These are phyloP conservation scores for Toxotes lorentzi DNA, from an alignment of 2,797 vertebrate genomes.

Conservation along the genomic window DNA sequence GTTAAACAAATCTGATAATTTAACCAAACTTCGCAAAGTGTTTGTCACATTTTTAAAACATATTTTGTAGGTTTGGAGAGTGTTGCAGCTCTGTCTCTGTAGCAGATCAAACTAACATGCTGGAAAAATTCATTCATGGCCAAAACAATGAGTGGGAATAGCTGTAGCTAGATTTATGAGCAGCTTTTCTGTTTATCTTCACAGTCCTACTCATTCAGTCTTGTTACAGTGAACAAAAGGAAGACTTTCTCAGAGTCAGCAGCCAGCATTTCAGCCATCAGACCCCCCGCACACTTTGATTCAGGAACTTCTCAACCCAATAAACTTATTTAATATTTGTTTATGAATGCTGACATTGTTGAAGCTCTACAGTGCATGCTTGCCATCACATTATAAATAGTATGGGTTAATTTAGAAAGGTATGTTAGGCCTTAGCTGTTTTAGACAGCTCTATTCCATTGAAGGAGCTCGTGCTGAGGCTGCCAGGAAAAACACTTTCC, in stretches of 20 bases:
- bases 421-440: constrained; percentile 51
- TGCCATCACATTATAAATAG: constrained; percentile 63
- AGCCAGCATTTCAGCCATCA: constrained; percentile 46
- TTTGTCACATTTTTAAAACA: constrained; percentile 2
- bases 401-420: constrained; percentile 64
- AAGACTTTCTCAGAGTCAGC: constrained; percentile 37
- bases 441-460: constrained; percentile 56
- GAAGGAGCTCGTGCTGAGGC: constrained; percentile 31
- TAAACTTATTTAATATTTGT: constrained; percentile 59
- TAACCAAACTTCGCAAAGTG: background rate
- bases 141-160: constrained; percentile 52
- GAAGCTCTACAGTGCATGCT: constrained; percentile 46
- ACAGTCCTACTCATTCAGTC: constrained; percentile 55
- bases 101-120: constrained; percentile 24
- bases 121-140: constrained; percentile 58
- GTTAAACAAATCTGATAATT: constrained; percentile 2
- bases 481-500: constrained; percentile 81
- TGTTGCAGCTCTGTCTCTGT: background rate
- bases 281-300: constrained; percentile 60
- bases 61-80: background rate
- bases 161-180: constrained; percentile 51
- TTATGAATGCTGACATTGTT: constrained; percentile 61
- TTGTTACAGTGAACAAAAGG: constrained; percentile 20
- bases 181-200: constrained; percentile 66
- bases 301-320: constrained; percentile 57